Base-by-base conservation (phyloP, 2,888 invertebrate genomes). In the Notodonta ziczac region DNA sequence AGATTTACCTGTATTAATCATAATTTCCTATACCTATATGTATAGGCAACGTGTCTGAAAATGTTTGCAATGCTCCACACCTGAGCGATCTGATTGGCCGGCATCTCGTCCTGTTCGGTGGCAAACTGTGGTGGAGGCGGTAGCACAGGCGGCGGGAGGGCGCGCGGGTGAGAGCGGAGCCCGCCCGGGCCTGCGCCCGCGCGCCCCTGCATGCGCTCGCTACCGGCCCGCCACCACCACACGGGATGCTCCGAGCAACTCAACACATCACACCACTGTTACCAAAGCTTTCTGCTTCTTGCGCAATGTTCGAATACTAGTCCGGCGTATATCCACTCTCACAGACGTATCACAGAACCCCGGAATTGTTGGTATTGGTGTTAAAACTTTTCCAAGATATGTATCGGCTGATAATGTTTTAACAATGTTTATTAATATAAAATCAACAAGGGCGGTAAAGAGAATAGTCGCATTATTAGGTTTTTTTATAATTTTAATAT, bases 51-150 rank as follows among this genome's bases (percentile, higher is more conserved):
- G 2, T 24, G 24, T 24, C 24, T 24, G 24, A 24, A 24, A 24
- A 2, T 50, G 50, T 40, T 62, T 46, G 60, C 54, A 66, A 55
- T 44, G n/a, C 10, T 63, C 56, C 62, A 57, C 77, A 93, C 93
- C 93, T 93, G 94, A 67, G 94, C 94, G 68, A 94, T 94, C 81
- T 93, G 93, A 78, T 91, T 93, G 80, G 90, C 85, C 61, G 93
- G 91, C 94, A 94, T 94, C 74, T 93, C 93, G 87, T 89, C 89
- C 69, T 88, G 86, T 40, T 91, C 89, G 24, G 89, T 83, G 68
- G 92, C 90, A 76, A 91, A 91, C 86, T 91, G 91, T 68, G 91
- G 93, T 74, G 92, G 92, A 74, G 91, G 92, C 70, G 91, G 91
- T 80, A 91, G 80, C 67, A 91, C 91, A 62, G 91, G 91, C 73